Evolutionary conservation across 2,113 vertebrate genomes (phyloP).

Genomic region (Paraplagusia blochii): DNA sequence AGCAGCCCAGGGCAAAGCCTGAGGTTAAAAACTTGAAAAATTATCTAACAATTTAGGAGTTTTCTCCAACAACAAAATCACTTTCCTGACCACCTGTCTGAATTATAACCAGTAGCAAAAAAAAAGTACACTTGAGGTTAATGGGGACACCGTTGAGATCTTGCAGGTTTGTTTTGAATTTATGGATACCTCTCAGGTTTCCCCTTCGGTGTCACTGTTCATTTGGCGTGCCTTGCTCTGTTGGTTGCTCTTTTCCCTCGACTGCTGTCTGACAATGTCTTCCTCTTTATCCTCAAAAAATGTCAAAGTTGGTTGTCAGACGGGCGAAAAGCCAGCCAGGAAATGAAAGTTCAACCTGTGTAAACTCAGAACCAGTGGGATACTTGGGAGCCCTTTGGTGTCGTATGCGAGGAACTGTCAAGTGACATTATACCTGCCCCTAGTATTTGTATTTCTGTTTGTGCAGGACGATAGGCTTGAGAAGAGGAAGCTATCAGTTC

Average conservation of each 20-base stretch:
- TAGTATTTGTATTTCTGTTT: conserved; percentile 45
- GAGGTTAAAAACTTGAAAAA: conserved; percentile 51
- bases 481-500: too few relatives aligned
- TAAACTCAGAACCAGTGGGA: conserved; percentile 59
- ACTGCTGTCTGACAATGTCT: conserved; percentile 52
- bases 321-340: conserved; percentile 53
- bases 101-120: conserved; percentile 28
- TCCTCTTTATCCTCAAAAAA: conserved; percentile 62
- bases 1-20: conserved; percentile 58
- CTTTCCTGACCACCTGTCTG: conserved; percentile 6
- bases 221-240: conserved; percentile 61
- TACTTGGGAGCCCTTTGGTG: conserved; percentile 65
- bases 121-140: not conserved
- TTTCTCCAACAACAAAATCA: conserved; percentile 30
- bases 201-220: conserved; percentile 65
- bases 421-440: conserved; percentile 48
- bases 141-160: conserved; percentile 30
- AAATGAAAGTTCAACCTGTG: conserved; percentile 72
- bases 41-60: conserved; percentile 47
- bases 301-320: conserved; percentile 54
- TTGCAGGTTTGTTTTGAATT: conserved; percentile 58
- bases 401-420: conserved; percentile 65
- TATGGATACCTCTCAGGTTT: conserved; percentile 59
- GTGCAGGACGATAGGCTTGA: conserved; percentile 14
- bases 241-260: conserved; percentile 46